phyloP scores from a whole-genome alignment of 2,797 vertebrate genomes.

The Odontamblyopus lacepedii region DNA sequence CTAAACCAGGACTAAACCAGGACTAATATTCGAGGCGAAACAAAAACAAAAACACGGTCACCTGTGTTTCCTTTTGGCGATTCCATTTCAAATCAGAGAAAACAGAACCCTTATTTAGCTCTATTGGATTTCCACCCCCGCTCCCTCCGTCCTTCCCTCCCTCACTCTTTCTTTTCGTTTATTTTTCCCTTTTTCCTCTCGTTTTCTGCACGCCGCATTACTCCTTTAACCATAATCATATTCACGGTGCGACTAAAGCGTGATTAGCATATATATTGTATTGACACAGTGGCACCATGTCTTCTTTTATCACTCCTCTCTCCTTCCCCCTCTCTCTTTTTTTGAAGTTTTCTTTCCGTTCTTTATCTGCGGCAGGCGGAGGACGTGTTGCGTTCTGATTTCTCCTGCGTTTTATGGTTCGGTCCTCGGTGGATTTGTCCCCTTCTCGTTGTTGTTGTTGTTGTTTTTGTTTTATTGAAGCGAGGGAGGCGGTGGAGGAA shows the following conservation, averaged over 20 bases:
- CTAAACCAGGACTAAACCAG: too few species aligned
- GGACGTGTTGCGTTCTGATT: constrained; percentile 43
- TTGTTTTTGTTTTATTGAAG: background rate
- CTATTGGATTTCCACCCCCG: too few species aligned
- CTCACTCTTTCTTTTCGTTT: background rate
- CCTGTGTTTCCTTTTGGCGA: too few species aligned
- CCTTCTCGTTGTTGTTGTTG: background rate
- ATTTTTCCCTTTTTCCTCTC: background rate
- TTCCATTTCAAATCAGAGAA: too few species aligned
- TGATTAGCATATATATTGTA: constrained; percentile 77
- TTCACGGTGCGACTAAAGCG: constrained; percentile 64
- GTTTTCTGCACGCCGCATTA: constrained; percentile 40
- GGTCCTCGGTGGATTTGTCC: background rate
- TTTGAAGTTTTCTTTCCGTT: constrained; percentile 46
- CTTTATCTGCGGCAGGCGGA: constrained; percentile 45
- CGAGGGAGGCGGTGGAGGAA: too few species aligned
- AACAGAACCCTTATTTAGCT: too few species aligned
- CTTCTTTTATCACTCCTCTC: constrained; percentile 30
- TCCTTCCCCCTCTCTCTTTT: constrained; percentile 15
- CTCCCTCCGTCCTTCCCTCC: background rate
- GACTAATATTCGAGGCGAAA: too few species aligned
- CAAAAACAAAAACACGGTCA: too few species aligned
- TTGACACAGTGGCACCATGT: constrained; percentile 69
- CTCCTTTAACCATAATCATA: constrained; percentile 64
- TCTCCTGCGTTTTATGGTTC: constrained; percentile 41